A percentile compares a stretch with the other conserved stretches of the same genome.
Evolutionary conservation across 1,140 invertebrate species (phyloP).

Genomic region (Adelges cooleyi): DNA sequence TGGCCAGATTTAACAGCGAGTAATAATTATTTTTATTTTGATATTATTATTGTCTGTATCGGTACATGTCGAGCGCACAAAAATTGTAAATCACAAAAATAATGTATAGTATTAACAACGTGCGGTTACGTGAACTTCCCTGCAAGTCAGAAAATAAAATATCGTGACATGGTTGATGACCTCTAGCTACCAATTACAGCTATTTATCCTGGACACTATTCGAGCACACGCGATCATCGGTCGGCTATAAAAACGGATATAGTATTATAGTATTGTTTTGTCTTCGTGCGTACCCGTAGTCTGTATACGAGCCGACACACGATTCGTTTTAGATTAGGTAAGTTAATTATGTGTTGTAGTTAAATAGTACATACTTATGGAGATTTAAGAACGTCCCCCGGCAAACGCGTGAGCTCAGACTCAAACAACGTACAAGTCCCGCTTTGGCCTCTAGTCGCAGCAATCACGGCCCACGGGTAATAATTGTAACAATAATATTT

Average conservation of each 20-base stretch:
- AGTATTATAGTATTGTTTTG: too few relatives aligned
- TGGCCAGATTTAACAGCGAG: too few relatives aligned
- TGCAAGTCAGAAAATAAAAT: background rate
- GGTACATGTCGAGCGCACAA: too few relatives aligned
- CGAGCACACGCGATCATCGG: background rate
- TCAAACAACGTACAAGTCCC: conserved; percentile 7
- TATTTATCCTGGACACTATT: background rate
- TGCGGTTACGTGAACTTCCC: too few relatives aligned
- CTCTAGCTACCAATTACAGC: background rate
- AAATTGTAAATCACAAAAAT: too few relatives aligned
- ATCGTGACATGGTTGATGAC: background rate
- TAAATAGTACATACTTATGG: too few relatives aligned
- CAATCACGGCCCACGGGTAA: too few relatives aligned
- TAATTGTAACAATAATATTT: too few relatives aligned
- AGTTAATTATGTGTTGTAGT: background rate
- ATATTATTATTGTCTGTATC: too few relatives aligned
- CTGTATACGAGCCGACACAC: background rate
- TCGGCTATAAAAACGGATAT: background rate
- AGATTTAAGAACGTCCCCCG: conserved; percentile 19
- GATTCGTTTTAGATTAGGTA: background rate
- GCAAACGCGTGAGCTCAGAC: background rate
- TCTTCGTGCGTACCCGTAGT: too few relatives aligned
- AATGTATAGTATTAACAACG: too few relatives aligned
- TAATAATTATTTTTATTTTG: too few relatives aligned
- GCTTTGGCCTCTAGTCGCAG: background rate